Evolutionary conservation across 2,113 vertebrate species (phyloP).

Genomic region (Cyprinodon variegatus): DNA sequence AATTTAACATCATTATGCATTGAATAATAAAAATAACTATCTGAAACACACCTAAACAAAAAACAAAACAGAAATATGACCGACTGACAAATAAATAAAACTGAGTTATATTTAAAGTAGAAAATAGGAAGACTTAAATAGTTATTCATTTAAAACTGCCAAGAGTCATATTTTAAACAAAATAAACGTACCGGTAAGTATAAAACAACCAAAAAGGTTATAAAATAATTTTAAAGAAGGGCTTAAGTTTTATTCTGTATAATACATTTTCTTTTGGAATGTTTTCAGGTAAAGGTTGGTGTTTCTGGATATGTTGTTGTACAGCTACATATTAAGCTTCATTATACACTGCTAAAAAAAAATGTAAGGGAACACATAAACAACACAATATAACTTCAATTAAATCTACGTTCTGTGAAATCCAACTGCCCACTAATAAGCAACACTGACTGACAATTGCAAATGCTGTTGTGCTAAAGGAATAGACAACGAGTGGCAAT

Average conservation of each 20-base stretch:
- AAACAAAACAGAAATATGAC: slow-evolving; percentile 1
- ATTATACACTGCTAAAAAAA: neutral
- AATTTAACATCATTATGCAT: slow-evolving; percentile 1
- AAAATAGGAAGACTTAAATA: slow-evolving; percentile 61
- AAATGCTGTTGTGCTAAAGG: too few species aligned
- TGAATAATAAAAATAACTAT: neutral
- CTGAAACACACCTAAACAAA: neutral
- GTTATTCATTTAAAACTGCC: slow-evolving; percentile 23
- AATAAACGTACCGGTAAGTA: slow-evolving; percentile 34
- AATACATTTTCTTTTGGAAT: slow-evolving; percentile 58
- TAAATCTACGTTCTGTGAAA: too few species aligned
- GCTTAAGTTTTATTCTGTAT: slow-evolving; percentile 18
- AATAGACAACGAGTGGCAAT: too few species aligned
- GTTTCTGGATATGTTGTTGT: slow-evolving; percentile 59
- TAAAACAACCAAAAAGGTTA: slow-evolving; percentile 48
- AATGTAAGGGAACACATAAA: too few species aligned
- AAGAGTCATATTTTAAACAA: slow-evolving; percentile 25
- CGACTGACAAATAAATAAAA: neutral
- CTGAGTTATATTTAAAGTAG: slow-evolving; percentile 29
- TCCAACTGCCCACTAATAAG: too few species aligned
- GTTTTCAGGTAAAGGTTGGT: slow-evolving; percentile 58
- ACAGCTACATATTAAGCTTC: slow-evolving; percentile 63
- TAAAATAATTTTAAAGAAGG: slow-evolving; percentile 42
- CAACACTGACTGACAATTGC: too few species aligned
- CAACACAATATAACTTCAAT: too few species aligned